Conservation (phyloP, 2,113 vertebrate species). For the Bubo bubo region DNA sequence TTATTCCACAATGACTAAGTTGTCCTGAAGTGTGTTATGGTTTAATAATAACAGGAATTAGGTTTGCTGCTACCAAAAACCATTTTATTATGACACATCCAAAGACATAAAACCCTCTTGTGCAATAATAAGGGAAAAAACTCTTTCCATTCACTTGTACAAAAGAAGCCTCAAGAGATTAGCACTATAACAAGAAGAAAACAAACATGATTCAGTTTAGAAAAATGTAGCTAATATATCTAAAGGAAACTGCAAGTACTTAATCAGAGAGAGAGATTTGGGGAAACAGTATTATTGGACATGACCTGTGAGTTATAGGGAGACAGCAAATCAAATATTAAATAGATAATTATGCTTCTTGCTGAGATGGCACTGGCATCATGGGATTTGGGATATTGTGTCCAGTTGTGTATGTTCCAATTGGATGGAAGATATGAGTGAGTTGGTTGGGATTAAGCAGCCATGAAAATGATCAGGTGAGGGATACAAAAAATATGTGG, state of each 20-base stretch:
- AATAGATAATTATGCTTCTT: neutral
- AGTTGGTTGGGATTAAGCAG: neutral
- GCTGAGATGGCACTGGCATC: neutral
- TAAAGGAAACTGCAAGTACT: conserved; percentile 43
- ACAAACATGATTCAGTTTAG: conserved; percentile 56
- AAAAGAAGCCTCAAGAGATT: conserved; percentile 49
- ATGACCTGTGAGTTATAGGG: neutral
- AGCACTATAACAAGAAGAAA: conserved; percentile 48
- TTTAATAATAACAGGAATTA: conserved; percentile 65
- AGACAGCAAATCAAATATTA: neutral
- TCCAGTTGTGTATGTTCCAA: neutral
- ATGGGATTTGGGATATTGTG: neutral
- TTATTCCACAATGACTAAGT: conserved; percentile 59
- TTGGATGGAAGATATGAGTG: neutral
- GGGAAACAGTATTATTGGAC: neutral
- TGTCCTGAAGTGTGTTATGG: conserved; percentile 41
- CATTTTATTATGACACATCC: conserved; percentile 53
- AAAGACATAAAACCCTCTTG: conserved; percentile 54
- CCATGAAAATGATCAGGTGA: neutral
- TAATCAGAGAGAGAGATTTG: neutral
- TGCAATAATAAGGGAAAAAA: conserved; percentile 46
- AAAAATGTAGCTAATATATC: conserved; percentile 50
- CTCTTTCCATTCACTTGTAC: conserved; percentile 49
- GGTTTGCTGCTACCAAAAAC: conserved; percentile 53
- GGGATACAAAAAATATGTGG: neutral